Percentiles rank a stretch among this genome's conserved stretches.
Evolutionary conservation across 2,113 vertebrate genomes (phyloP).

Genomic region (Ictalurus furcatus): DNA sequence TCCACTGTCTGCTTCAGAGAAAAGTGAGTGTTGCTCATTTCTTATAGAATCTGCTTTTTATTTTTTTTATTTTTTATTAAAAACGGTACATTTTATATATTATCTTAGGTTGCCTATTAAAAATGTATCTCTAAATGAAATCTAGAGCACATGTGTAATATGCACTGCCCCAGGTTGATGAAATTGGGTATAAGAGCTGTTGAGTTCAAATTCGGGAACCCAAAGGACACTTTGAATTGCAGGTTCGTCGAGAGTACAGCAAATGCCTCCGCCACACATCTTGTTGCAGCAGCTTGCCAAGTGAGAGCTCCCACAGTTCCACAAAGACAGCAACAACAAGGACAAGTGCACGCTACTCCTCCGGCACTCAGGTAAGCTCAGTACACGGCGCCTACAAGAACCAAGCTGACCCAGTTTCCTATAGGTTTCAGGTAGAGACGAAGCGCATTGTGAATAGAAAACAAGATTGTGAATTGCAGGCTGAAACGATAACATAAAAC

Average conservation of each 20-base stretch:
- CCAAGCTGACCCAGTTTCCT: constrained; percentile 48
- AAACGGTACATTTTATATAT: not conserved
- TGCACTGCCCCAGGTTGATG: not conserved
- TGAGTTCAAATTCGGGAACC: constrained; percentile 2
- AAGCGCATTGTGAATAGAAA: not conserved
- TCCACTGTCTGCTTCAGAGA: constrained; percentile 97
- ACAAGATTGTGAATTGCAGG: not conserved
- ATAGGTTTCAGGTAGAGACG: constrained; percentile 9
- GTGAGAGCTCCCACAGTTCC: constrained; percentile 93
- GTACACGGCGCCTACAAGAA: constrained; percentile 11
- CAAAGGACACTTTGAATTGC: constrained; percentile 51
- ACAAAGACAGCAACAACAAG: constrained; percentile 92
- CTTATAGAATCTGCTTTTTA: not conserved
- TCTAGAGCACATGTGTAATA: not conserved
- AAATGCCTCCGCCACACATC: constrained; percentile 97
- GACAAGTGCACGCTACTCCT: constrained; percentile 97
- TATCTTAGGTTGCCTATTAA: not conserved
- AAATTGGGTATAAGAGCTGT: not conserved
- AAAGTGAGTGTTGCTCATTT: constrained; percentile 79
- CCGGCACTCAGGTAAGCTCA: constrained; percentile 90
- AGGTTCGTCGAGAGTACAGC: constrained; percentile 98
- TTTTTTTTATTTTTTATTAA: not conserved
- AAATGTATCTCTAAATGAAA: not conserved
- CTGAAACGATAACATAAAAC: not conserved
- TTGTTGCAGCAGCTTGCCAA: constrained; percentile 89